Percentiles rank a stretch among this genome's conserved stretches.
These are phyloP conservation scores for Temnothorax longispinosus DNA, from an alignment of 1,140 invertebrate genomes.

Conservation along the genomic window DNA sequence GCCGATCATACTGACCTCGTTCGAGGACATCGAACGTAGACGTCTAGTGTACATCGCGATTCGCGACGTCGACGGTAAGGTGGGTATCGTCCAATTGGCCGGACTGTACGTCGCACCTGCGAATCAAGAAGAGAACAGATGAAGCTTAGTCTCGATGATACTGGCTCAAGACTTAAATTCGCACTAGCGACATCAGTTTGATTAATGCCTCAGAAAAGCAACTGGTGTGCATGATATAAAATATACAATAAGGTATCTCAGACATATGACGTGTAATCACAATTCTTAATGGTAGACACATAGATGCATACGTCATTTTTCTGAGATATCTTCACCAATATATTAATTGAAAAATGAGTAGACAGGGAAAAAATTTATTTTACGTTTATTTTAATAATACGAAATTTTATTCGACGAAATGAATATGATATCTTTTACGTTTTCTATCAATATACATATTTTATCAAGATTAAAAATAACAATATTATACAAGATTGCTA, in stretches of 20 bases:
- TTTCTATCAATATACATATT: background rate
- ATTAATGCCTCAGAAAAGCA: slow-evolving; percentile 12
- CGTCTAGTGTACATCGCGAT: slow-evolving; percentile 68
- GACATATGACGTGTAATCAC: background rate
- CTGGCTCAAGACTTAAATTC: slow-evolving; percentile 1
- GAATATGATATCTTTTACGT: background rate
- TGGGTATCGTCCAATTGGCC: slow-evolving; percentile 77
- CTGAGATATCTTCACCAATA: background rate
- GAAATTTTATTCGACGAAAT: slow-evolving; percentile 10
- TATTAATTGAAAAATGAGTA: background rate
- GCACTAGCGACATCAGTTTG: slow-evolving; percentile 14
- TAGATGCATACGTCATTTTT: background rate
- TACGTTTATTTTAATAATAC: slow-evolving; percentile 23
- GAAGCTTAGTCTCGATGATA: background rate
- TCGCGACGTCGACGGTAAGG: slow-evolving; percentile 70
- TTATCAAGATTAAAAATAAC: background rate
- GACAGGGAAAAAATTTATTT: slow-evolving; percentile 17
- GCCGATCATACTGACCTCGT: slow-evolving; percentile 42
- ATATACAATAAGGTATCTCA: background rate
- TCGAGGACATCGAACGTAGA: slow-evolving; percentile 74
- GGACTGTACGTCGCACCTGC: slow-evolving; percentile 74
- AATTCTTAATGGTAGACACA: background rate
- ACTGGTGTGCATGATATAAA: background rate
- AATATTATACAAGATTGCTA: background rate
- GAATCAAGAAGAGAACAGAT: slow-evolving; percentile 67